These are phyloP conservation scores for Onychostoma macrolepis DNA, from an alignment of 2,113 vertebrate genomes.

Conservation along the genomic window DNA sequence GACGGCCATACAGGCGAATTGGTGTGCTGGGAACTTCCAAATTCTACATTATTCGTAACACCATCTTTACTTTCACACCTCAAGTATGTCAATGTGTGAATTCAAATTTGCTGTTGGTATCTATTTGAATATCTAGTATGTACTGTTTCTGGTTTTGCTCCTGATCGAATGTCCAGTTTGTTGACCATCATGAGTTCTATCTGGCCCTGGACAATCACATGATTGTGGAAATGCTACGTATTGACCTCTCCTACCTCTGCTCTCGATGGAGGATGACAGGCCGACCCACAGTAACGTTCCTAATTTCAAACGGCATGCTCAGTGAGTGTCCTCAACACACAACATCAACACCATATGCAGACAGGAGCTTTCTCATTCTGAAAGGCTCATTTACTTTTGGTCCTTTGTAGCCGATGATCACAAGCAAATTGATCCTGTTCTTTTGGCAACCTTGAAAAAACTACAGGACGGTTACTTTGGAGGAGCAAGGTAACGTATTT, in stretches of 20 bases:
- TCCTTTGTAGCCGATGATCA: constrained; percentile 81
- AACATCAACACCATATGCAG: background rate
- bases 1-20: constrained; percentile 90
- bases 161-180: constrained; percentile 76
- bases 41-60: constrained; percentile 90
- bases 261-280: constrained; percentile 96
- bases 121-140: background rate
- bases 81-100: constrained; percentile 76
- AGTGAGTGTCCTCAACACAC: constrained; percentile 72
- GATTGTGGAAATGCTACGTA: constrained; percentile 97
- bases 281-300: constrained; percentile 90
- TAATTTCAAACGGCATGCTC: constrained; percentile 89
- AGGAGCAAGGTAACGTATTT: constrained; percentile 84
- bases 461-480: constrained; percentile 95
- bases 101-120: background rate
- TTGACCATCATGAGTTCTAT: constrained; percentile 97
- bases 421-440: constrained; percentile 81
- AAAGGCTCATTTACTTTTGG: constrained; percentile 3
- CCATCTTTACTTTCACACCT: constrained; percentile 91
- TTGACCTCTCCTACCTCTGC: constrained; percentile 89
- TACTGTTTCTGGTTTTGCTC: background rate
- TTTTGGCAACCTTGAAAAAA: constrained; percentile 87
- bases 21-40: constrained; percentile 94
- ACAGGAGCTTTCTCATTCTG: background rate
- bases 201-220: constrained; percentile 93